Evolutionary conservation across 2,888 invertebrate species (phyloP), one percentile per base, ranked within the genome.

Genomic region (Drosophila quinaria): DNA sequence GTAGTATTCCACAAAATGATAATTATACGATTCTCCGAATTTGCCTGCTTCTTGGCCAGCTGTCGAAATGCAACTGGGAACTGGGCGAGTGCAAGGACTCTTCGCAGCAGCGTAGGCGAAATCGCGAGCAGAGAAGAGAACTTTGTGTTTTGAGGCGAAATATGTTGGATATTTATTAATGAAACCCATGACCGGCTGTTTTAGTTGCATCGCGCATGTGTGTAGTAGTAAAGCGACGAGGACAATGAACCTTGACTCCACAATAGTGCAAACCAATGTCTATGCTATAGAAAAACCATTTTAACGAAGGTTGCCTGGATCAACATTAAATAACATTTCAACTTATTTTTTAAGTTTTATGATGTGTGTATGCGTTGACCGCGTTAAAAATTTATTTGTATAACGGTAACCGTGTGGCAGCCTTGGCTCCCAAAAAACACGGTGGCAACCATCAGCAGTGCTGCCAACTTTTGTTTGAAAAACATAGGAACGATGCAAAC

Each of bases 11-110:
- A 60, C 68, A 35, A 15, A 46, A 33, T 56, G 33, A 66, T 61
- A 29, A 46, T 39, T 39, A 1, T 22, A 35, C 44, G 42, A 52
- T 65, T 82, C 78, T 74, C 85, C 84, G 82, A 77, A 61, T 77
- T 87, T 80, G 51, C 80, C 83, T 90, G 89, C 80, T 90, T 81
- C 86, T 82, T 81, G 80, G 75, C 80, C 80, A 87, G 81, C 89
- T 79, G 90, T 85, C 79, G 81, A 85, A 74, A 80, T 91, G 90
- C 90, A 91, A 92, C 92, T 92, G 87, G 62, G 63, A 72, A 56
- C 71, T 71, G 49, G 49, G 77, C 77, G 78, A 83, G 70, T 77
- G 80, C 86, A 79, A 79, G 81, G 84, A 85, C 78, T 80, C 67
- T 56, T 37, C 39, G 33, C 66, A 69, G 33, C 56, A 66, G 56